Evolutionary conservation across 2,888 invertebrate genomes (phyloP).

Genomic region (Caenorhabditis afra): DNA sequence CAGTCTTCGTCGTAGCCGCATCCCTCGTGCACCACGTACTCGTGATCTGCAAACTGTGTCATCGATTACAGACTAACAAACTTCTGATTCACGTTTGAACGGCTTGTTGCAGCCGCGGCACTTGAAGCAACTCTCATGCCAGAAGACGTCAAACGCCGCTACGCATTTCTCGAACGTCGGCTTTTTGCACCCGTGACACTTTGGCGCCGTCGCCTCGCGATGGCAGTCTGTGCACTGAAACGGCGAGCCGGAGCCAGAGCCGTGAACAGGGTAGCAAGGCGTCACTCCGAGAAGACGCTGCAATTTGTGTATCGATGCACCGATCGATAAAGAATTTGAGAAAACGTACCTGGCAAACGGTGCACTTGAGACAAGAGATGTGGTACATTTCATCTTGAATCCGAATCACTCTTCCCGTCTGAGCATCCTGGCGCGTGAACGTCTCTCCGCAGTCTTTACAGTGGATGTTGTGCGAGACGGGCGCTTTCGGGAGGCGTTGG

Average conservation of each 20-base stretch:
- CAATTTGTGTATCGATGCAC: not conserved
- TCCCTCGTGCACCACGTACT: slow-evolving; percentile 47
- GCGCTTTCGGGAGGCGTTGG: slow-evolving; percentile 9
- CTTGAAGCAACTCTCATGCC: slow-evolving; percentile 51
- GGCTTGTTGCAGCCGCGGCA: slow-evolving; percentile 32
- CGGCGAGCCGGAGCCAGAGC: not conserved
- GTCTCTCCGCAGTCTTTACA: slow-evolving; percentile 35
- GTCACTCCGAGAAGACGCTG: slow-evolving; percentile 22
- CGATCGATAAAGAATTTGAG: not conserved
- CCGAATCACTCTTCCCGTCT: slow-evolving; percentile 37
- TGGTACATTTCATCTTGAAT: slow-evolving; percentile 46
- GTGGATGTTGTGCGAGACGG: slow-evolving; percentile 19
- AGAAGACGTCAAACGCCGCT: slow-evolving; percentile 30
- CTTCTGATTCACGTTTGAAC: slow-evolving; percentile 12
- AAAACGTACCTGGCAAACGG: slow-evolving; percentile 23
- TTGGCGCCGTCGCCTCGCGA: slow-evolving; percentile 39
- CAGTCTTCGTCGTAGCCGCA: slow-evolving; percentile 43
- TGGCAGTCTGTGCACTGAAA: slow-evolving; percentile 34
- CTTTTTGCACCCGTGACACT: slow-evolving; percentile 36
- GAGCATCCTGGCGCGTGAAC: slow-evolving; percentile 39
- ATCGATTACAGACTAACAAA: not conserved
- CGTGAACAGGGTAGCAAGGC: slow-evolving; percentile 13
- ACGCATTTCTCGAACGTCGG: slow-evolving; percentile 45
- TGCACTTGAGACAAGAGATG: slow-evolving; percentile 33
- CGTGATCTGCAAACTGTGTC: slow-evolving; percentile 32